These are phyloP conservation scores for Caenorhabditis sp. DNA, from an alignment of 2,888 invertebrate genomes.

Conservation along the genomic window DNA sequence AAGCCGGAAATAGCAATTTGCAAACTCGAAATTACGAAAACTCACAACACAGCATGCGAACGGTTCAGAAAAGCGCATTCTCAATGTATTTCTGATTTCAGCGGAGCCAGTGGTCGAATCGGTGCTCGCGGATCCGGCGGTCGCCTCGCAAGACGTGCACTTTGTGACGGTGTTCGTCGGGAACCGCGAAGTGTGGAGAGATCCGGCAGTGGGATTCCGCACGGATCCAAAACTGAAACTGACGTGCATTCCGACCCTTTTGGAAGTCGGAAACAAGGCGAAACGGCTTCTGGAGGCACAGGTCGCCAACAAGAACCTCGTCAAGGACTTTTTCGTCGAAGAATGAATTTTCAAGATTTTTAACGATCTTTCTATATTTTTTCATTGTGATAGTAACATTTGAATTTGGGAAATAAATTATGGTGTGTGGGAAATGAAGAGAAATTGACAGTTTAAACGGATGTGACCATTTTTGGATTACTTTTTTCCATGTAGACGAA, in stretches of 20 bases:
- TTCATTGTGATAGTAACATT: constrained; percentile 13
- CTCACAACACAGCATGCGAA: too few species aligned
- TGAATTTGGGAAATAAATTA: too few species aligned
- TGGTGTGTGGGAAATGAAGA: too few species aligned
- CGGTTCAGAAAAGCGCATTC: too few species aligned
- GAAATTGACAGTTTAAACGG: constrained; percentile 12
- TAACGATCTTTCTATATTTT: constrained; percentile 8
- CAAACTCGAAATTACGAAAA: too few species aligned
- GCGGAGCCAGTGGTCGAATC: constrained; percentile 68
- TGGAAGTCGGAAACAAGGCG: constrained; percentile 60
- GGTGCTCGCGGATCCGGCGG: constrained; percentile 30
- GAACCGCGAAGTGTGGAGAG: constrained; percentile 64
- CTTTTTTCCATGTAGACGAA: background rate
- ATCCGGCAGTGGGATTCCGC: constrained; percentile 61
- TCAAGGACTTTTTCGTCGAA: constrained; percentile 60
- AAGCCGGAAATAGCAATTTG: too few species aligned
- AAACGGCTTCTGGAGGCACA: constrained; percentile 60
- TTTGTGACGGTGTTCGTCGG: constrained; percentile 66
- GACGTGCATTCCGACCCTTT: constrained; percentile 67
- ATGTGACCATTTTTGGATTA: constrained; percentile 8
- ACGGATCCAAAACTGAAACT: constrained; percentile 61
- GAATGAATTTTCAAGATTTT: constrained; percentile 10
- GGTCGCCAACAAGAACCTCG: constrained; percentile 52
- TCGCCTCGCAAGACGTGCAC: constrained; percentile 42
- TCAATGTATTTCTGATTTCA: constrained; percentile 46